Evolutionary conservation across 2,888 invertebrate species (phyloP), one percentile per base, ranked within the genome.

Genomic region (Athrips mouffetella): DNA sequence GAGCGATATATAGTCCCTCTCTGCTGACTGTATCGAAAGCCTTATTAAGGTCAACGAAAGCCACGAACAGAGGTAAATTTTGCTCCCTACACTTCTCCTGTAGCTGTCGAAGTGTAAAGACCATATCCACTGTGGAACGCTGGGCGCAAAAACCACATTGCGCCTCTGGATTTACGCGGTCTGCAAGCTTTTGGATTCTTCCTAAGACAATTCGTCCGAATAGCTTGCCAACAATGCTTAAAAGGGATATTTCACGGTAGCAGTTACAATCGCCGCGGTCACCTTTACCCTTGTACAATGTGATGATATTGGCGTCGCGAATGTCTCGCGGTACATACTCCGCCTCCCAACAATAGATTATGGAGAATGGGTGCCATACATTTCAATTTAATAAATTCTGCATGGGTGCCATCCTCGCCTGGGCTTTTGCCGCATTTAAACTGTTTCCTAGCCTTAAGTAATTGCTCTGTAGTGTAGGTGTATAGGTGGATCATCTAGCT

Each of bases 91-190:
- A 33, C 27, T 48, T 48, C n/a, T 48, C 47, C 21, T 40, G 40
- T 13, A 47, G 13, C 13, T 47, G 47, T 0, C 40, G 29, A 21
- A 47, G 31, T 1, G 33, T 42, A 18, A 48, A 48, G 8, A 41
- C 25, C 41, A 31, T 41, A 10, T 37, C 20, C 1, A 16, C 20
- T 10, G 53, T 54, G 1, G 55, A 53, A 5, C 53, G 49, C 8
- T 33, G 29, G 5, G 49, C 23, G 1, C 53, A 23, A 33, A 57
- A 57, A 1, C 53, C 50, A 21, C 54, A 54, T 11, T 52, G 52
- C 1, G 53, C 16, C 41, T 54, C 52, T 2, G 53, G 50, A 16
- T 54, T 54, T 3, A 56, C 29, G 13, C 50, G 50, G 8, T 42
- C 15, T 1, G 53, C 48, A 7, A 53, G 44, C 5, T n/a, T 11